A percentile compares a stretch with the other conserved stretches of the same genome.
These are phyloP conservation scores for Neofelis nebulosa DNA, from an alignment of 2,113 vertebrate species.

Conservation along the genomic window DNA sequence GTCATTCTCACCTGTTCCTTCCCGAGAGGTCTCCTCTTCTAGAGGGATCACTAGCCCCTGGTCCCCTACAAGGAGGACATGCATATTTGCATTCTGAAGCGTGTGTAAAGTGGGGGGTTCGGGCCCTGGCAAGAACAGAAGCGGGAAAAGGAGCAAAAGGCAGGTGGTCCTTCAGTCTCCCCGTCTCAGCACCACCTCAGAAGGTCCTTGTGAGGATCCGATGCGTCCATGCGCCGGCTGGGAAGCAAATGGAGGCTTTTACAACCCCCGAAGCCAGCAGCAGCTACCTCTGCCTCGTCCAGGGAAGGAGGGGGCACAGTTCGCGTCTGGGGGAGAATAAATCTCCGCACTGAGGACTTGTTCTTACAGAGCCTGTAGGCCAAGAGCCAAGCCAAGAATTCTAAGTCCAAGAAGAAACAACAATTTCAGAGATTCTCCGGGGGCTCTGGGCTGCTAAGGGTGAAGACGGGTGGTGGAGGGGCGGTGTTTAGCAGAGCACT, in stretches of 20 bases:
- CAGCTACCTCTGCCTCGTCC: background rate
- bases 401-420: background rate
- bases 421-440: background rate
- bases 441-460: background rate
- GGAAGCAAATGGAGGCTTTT: background rate
- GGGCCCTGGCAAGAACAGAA: background rate
- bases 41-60: background rate
- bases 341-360: background rate
- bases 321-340: background rate
- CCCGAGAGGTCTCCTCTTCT: background rate
- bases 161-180: background rate
- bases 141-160: background rate
- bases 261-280: fast-evolving
- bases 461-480: background rate
- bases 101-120: background rate
- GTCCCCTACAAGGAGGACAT: background rate
- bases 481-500: background rate
- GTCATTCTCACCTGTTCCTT: background rate
- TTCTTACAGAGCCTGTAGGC: fast-evolving
- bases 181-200: background rate
- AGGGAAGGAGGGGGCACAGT: background rate
- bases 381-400: background rate
- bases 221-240: fast-evolving
- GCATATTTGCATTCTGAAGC: background rate
- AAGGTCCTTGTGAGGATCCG: fast-evolving